Evolutionary conservation across 1,140 invertebrate genomes (phyloP).

Genomic region (Caenorhabditis elegans): DNA sequence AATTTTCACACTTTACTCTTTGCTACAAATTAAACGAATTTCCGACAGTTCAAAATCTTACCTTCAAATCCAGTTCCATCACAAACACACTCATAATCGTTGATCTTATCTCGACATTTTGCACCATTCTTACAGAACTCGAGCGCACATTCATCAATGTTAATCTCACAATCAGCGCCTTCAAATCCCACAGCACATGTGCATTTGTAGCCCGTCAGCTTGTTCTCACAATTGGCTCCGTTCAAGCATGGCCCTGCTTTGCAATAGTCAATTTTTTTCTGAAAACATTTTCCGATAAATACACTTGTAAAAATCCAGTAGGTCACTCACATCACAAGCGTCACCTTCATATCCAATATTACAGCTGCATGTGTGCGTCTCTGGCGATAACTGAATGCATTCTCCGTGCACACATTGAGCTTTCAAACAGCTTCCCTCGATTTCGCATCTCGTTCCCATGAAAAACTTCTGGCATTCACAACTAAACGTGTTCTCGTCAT

Average conservation of each 20-base stretch:
- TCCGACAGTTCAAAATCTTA: not conserved
- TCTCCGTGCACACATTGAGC: conserved; percentile 55
- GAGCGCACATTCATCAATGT: conserved; percentile 61
- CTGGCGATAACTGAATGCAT: conserved; percentile 56
- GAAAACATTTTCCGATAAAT: not conserved
- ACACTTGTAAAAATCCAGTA: no score
- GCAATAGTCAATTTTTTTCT: conserved; percentile 61
- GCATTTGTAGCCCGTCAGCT: conserved; percentile 55
- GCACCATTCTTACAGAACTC: conserved; percentile 53
- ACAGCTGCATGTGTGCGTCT: conserved; percentile 65
- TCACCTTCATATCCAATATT: conserved; percentile 65
- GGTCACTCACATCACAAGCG: conserved; percentile 62
- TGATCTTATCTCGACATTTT: conserved; percentile 59
- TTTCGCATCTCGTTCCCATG: conserved; percentile 56
- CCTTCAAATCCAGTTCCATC: conserved; percentile 56
- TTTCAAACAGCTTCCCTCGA: conserved; percentile 54
- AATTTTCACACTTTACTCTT: no score
- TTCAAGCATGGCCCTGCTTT: conserved; percentile 57
- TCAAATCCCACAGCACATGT: conserved; percentile 58
- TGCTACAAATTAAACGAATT: no score
- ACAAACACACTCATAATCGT: conserved; percentile 62
- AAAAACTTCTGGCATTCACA: conserved; percentile 24
- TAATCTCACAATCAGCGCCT: conserved; percentile 56
- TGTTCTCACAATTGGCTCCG: conserved; percentile 54
- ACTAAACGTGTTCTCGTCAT: not conserved